These are phyloP conservation scores for Actinemys pallida DNA, from an alignment of 2,113 vertebrate genomes.

Conservation along the genomic window DNA sequence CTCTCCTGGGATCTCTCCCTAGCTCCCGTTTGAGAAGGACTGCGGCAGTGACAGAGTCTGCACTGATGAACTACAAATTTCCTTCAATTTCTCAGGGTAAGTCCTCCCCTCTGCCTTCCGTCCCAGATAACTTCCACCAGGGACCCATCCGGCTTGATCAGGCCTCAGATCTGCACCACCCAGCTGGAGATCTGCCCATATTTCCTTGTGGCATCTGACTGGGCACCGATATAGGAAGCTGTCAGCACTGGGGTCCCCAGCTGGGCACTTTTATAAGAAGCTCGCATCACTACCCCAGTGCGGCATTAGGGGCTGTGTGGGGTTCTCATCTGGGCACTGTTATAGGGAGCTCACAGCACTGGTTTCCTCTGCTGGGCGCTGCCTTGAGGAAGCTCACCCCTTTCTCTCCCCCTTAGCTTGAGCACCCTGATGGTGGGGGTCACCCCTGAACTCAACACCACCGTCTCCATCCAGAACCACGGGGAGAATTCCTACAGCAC, in stretches of 20 bases:
- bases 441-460: conserved; percentile 71
- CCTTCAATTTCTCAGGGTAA: conserved; percentile 83
- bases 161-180: background rate
- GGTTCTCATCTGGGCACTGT: too few relatives aligned
- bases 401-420: conserved; percentile 25
- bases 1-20: background rate
- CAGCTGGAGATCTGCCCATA: background rate
- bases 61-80: conserved; percentile 81
- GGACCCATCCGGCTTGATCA: too few relatives aligned
- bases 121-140: too few relatives aligned
- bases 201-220: background rate
- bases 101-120: background rate
- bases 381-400: background rate
- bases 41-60: conserved; percentile 84
- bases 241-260: too few relatives aligned
- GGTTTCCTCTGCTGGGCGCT: too few relatives aligned
- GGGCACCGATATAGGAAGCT: too few relatives aligned
- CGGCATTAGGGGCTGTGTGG: too few relatives aligned
- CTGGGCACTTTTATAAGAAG: too few relatives aligned
- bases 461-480: conserved; percentile 76
- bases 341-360: too few relatives aligned
- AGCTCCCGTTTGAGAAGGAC: conserved; percentile 88
- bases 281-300: background rate
- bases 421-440: background rate
- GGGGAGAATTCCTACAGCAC: conserved; percentile 86